Base-by-base conservation (phyloP, 2,113 vertebrate genomes). In the Falcunculus frontatus region DNA sequence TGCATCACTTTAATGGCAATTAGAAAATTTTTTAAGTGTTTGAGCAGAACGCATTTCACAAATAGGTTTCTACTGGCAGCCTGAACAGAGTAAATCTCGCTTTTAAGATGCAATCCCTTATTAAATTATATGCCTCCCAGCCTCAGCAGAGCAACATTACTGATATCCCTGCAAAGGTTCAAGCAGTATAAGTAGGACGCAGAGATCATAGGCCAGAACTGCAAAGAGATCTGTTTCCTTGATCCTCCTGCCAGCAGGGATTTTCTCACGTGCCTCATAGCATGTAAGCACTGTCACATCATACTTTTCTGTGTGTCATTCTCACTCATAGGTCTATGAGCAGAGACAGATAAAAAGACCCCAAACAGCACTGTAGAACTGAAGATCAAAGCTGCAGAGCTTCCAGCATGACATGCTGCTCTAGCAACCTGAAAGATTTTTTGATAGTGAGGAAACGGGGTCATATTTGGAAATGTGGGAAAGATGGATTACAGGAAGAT, bases 111-210 rank as follows among this genome's bases (percentile, higher is more conserved):
- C 9, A 60, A 10, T 27, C 14, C 5, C 41, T 65, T 46, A 22
- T 42, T 50, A 67, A 79, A 7, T 55, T 76, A 26, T 6, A 68
- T 55, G 21, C 3, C 16, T 76, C 12, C 10, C 9, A 70, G 21
- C 10, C 39, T 82, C 53, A 47, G 30, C 10, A 29, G 50, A 35
- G 9, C n/a, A 33, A 4, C 10, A 53, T 39, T 84, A n/a, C 41
- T 73, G 14, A 22, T 69, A 49, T 19, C 42, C 41, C 42, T 85
- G 21, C 50, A 69, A 14, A 60, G 14, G 12, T 12, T 73, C 22
- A 53, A 49, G 46, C 9, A 42, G 10, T 23, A 4, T 13, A 15
- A 70, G 32, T 25, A 33, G 35, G 30, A 79, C 0, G 0, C n/a
- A 64, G 26, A 35, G 5, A 93, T 4, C 9, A 47, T 7, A 68